phyloP scores from a whole-genome alignment of 2,113 vertebrate genomes.

The Notiomystis cincta region DNA sequence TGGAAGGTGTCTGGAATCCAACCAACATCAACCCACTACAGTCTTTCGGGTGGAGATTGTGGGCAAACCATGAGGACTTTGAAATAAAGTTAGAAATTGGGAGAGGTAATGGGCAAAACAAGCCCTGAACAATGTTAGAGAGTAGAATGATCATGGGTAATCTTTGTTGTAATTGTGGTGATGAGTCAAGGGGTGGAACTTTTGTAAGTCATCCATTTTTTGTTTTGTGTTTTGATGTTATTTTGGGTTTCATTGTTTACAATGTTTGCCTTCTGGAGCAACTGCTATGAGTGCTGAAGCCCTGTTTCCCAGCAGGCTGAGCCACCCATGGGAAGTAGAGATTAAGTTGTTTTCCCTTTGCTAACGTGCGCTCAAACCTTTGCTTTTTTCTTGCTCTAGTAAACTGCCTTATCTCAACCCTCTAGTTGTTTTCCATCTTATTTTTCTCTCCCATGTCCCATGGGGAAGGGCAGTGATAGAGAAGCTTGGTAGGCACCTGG shows the following conservation, averaged over 20 bases:
- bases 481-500: neutral
- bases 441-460: neutral
- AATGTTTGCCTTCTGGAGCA: neutral
- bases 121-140: neutral
- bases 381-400: neutral
- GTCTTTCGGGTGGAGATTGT: neutral
- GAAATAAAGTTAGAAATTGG: neutral
- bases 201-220: neutral
- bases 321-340: accelerated
- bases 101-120: neutral
- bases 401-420: neutral
- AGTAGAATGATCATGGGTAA: neutral
- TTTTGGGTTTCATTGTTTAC: neutral
- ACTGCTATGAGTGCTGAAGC: neutral
- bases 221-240: neutral
- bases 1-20: neutral
- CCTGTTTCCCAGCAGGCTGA: neutral
- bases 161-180: neutral
- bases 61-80: neutral
- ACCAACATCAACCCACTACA: neutral
- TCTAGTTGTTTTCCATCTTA: neutral
- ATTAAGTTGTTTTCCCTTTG: neutral
- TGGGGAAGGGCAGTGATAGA: neutral
- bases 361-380: neutral
- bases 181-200: neutral